Conservation (phyloP, 35 echinoderm and acorn worm genomes). For the Eucidaris tribuloides region DNA sequence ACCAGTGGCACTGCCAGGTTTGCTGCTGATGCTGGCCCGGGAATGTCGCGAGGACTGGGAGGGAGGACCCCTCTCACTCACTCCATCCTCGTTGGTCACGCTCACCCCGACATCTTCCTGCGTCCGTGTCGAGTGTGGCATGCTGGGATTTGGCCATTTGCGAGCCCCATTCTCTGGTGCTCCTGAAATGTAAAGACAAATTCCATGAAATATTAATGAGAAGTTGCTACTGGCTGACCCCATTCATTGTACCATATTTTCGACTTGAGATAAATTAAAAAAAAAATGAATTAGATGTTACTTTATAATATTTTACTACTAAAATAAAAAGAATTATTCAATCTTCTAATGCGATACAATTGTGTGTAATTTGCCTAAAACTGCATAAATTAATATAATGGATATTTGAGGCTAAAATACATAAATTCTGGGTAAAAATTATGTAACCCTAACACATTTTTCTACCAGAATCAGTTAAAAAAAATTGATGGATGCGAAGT, state of each 20-base stretch:
- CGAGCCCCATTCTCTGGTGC: conserved; percentile 58
- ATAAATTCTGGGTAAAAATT: neutral
- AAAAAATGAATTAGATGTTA: too few relatives aligned
- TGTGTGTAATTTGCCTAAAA: too few relatives aligned
- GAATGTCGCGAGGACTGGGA: conserved; percentile 28
- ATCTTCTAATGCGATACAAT: too few relatives aligned
- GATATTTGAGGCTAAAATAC: too few relatives aligned
- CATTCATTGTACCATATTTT: too few relatives aligned
- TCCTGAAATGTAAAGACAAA: conserved; percentile 31
- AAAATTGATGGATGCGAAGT: neutral
- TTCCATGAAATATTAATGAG: neutral
- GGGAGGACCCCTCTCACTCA: neutral
- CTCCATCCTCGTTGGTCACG: neutral
- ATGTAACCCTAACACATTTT: neutral
- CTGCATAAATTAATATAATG: too few relatives aligned
- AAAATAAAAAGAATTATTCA: too few relatives aligned
- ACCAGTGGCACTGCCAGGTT: conserved; percentile 19
- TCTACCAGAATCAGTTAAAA: neutral
- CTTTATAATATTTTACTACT: too few relatives aligned
- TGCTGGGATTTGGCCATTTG: conserved; percentile 54
- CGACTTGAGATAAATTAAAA: too few relatives aligned
- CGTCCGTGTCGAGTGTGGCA: neutral
- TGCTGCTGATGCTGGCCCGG: conserved; percentile 5
- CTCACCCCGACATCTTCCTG: neutral
- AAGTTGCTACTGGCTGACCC: too few relatives aligned